Conservation (phyloP, 2,888 invertebrate species). For the Galeopsomyia nigrocyanea region DNA sequence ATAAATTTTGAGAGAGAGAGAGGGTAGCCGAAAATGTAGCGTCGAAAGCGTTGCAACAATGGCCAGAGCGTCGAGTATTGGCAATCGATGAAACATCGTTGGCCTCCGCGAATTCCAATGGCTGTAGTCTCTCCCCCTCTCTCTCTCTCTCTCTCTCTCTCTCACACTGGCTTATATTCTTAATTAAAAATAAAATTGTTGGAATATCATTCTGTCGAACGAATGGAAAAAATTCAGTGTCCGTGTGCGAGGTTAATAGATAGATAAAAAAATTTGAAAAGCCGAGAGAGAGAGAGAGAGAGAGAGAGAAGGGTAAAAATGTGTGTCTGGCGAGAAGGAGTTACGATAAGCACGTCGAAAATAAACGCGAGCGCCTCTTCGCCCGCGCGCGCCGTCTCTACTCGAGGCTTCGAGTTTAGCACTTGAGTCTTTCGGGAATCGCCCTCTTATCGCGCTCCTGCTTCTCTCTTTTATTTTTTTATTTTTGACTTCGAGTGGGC, state of each 20-base stretch:
- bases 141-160: no score
- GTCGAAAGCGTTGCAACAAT: constrained; percentile 18
- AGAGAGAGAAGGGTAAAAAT: no score
- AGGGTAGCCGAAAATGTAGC: not conserved
- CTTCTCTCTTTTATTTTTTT: constrained; percentile 13
- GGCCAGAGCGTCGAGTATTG: constrained; percentile 9
- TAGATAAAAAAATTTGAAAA: constrained; percentile 21
- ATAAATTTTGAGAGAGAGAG: constrained; percentile 17
- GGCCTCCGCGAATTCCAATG: constrained; percentile 28
- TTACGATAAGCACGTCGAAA: constrained; percentile 28
- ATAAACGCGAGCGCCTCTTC: constrained; percentile 16
- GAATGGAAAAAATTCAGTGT: not conserved
- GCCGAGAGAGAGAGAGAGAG: no score
- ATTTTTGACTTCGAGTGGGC: not conserved
- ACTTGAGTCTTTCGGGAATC: constrained; percentile 15
- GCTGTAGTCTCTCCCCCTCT: no score
- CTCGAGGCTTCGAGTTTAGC: constrained; percentile 6
- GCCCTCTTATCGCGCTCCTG: constrained; percentile 23
- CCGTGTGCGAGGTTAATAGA: not conserved
- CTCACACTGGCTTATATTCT: constrained; percentile 12
- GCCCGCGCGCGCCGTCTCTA: not conserved
- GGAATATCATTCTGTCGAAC: constrained; percentile 5
- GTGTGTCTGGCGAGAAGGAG: constrained; percentile 2
- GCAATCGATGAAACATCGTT: constrained; percentile 33
- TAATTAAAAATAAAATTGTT: constrained; percentile 38